A percentile compares a stretch with the other conserved stretches of the same genome.
Evolutionary conservation across 2,797 vertebrate genomes (phyloP).

Genomic region (Rhinophrynus dorsalis): DNA sequence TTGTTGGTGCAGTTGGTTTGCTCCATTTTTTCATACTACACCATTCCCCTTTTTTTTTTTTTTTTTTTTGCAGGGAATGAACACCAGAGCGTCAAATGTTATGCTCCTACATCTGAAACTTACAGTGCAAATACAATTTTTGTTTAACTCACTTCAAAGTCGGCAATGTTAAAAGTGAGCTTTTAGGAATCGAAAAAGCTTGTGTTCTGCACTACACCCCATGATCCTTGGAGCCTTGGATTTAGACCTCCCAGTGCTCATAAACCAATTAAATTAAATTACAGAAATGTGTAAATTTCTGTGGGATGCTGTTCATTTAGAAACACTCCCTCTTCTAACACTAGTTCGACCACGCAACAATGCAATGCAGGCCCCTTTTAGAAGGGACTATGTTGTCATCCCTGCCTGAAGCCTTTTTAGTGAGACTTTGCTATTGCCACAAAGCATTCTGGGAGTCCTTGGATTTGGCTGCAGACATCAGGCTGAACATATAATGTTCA

Average conservation of each 20-base stretch:
- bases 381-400: too few species aligned
- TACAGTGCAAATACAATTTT: background rate
- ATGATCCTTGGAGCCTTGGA: background rate
- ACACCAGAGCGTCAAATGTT: background rate
- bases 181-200: conserved; percentile 1
- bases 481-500: conserved; percentile 11
- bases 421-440: background rate
- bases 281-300: too few species aligned
- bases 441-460: conserved; percentile 32
- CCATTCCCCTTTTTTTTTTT: too few species aligned
- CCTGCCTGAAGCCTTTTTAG: too few species aligned
- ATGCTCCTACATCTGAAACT: background rate
- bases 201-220: conserved; percentile 22
- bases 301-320: too few species aligned
- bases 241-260: background rate
- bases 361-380: too few species aligned
- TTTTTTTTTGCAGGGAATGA: too few species aligned
- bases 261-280: conserved; percentile 22
- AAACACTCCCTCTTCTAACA: too few species aligned
- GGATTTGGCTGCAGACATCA: conserved; percentile 14
- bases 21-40: too few species aligned
- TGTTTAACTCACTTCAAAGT: conserved; percentile 22
- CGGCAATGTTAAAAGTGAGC: background rate
- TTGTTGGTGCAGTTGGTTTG: too few species aligned
- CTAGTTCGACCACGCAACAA: too few species aligned